Evolutionary conservation across 2,888 invertebrate genomes (phyloP), one percentile per base, ranked within the genome.

Genomic region (Scotopteryx bipunctaria): DNA sequence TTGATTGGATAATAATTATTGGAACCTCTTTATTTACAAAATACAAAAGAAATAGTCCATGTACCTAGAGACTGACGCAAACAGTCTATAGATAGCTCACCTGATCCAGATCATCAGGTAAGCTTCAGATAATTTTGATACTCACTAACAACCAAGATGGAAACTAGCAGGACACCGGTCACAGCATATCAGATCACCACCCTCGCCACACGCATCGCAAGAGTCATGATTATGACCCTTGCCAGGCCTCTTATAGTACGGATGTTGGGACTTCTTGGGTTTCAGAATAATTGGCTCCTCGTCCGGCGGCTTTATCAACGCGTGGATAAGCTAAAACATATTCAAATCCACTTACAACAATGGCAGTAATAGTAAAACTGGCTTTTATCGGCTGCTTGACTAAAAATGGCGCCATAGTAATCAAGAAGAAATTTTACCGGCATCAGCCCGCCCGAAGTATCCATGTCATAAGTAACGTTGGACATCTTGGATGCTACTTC

Each of bases 81-180:
- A n/a, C n/a, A n/a, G n/a, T n/a, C n/a, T n/a, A n/a, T n/a, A n/a
- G n/a, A n/a, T n/a, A n/a, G n/a, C n/a, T n/a, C n/a, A n/a, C n/a
- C n/a, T n/a, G n/a, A n/a, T n/a, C n/a, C n/a, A n/a, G n/a, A n/a
- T n/a, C n/a, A n/a, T n/a, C n/a, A n/a, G n/a, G n/a, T n/a, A n/a
- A n/a, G n/a, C n/a, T n/a, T n/a, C n/a, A 9, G 6, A 1, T 14
- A 11, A 25, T 15, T 47, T 8, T 11, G n/a, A 45, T 66, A 91
- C 93, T 94, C 86, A 98, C 98, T 98, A 97, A 93, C 99, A 99
- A 66, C 95, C 94, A 52, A 98, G 92, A 89, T 99, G 99, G 86
- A 99, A 99, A 57, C 98, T 97, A 19, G 97, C 97, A 0, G 98
- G 98, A 71, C 99, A 99, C 59, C 95, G 94, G 82, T 99, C 98